Percentiles rank a stretch among this genome's conserved stretches.
Evolutionary conservation across 2,797 vertebrate species (phyloP).

Genomic region (Anableps anableps): DNA sequence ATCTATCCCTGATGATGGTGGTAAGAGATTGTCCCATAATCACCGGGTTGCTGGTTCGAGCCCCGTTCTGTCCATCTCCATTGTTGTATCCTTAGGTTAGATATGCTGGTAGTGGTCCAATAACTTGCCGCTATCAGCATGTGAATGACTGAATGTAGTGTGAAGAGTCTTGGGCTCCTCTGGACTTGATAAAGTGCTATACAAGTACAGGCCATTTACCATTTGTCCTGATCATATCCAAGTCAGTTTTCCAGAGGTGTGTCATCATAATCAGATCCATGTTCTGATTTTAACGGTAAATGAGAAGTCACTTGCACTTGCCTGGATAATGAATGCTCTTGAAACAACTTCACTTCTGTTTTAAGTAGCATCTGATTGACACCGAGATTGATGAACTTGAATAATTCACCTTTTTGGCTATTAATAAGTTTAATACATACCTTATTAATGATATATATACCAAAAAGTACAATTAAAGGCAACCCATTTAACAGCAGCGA

Average conservation of each 20-base stretch:
- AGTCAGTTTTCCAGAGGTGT: background rate
- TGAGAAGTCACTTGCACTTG: background rate
- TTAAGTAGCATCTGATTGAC: background rate
- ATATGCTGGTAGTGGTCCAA: too few species aligned
- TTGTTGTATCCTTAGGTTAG: too few species aligned
- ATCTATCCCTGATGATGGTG: too few species aligned
- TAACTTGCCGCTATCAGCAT: too few species aligned
- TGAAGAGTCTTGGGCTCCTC: too few species aligned
- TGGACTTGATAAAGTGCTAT: too few species aligned
- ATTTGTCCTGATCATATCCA: too few species aligned
- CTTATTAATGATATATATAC: background rate
- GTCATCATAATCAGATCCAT: background rate
- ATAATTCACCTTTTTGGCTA: background rate
- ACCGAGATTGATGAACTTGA: background rate
- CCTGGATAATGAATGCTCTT: background rate
- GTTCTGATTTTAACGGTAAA: background rate
- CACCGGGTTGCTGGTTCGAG: too few species aligned
- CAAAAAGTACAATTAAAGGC: background rate
- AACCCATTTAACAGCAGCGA: background rate
- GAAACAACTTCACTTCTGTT: background rate
- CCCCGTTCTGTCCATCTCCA: too few species aligned
- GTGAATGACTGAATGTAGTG: too few species aligned
- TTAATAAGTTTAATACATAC: background rate
- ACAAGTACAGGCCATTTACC: too few species aligned
- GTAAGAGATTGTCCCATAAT: too few species aligned